Evolutionary conservation across 2,888 invertebrate genomes (phyloP).

Genomic region (Cistogaster globosa): DNA sequence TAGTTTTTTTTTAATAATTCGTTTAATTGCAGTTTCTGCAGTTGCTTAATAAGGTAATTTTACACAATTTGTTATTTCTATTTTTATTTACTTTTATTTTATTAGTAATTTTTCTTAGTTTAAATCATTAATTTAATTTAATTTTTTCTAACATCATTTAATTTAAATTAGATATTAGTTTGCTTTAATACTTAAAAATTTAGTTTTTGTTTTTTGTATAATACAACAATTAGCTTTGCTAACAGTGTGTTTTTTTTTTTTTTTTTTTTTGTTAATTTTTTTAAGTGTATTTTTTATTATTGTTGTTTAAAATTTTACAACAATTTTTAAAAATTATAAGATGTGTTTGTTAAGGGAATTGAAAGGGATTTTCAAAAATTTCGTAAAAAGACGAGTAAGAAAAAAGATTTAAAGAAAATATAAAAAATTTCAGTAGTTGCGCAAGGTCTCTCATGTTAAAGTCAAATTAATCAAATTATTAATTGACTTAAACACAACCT

Average conservation of each 20-base stretch:
- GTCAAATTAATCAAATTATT: too few species aligned
- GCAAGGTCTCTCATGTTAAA: too few species aligned
- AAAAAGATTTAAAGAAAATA: too few species aligned
- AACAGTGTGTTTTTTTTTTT: conserved; percentile 72
- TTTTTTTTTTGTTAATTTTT: conserved; percentile 37
- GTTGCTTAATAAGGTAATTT: conserved; percentile 69
- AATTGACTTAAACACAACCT: too few species aligned
- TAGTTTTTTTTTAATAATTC: conserved; percentile 59
- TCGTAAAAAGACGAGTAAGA: too few species aligned
- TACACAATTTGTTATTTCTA: conserved; percentile 60
- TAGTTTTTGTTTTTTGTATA: conserved; percentile 61
- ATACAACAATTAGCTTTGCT: conserved; percentile 82
- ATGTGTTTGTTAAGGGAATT: too few species aligned
- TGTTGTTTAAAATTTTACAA: background rate
- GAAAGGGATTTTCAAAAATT: too few species aligned
- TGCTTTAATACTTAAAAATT: conserved; percentile 1
- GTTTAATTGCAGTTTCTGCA: conserved; percentile 72
- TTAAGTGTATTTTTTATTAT: conserved; percentile 1
- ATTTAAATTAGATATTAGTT: conserved; percentile 56
- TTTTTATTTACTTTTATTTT: conserved; percentile 57
- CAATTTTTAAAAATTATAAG: background rate
- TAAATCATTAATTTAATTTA: conserved; percentile 35
- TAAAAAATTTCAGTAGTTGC: too few species aligned
- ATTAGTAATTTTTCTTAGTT: conserved; percentile 59
- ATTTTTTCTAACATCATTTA: conserved; percentile 42